A percentile compares a stretch with the other conserved stretches of the same genome.
These are phyloP conservation scores for Onychomys arenicola DNA, from an alignment of 2,797 vertebrate species.

Conservation along the genomic window DNA sequence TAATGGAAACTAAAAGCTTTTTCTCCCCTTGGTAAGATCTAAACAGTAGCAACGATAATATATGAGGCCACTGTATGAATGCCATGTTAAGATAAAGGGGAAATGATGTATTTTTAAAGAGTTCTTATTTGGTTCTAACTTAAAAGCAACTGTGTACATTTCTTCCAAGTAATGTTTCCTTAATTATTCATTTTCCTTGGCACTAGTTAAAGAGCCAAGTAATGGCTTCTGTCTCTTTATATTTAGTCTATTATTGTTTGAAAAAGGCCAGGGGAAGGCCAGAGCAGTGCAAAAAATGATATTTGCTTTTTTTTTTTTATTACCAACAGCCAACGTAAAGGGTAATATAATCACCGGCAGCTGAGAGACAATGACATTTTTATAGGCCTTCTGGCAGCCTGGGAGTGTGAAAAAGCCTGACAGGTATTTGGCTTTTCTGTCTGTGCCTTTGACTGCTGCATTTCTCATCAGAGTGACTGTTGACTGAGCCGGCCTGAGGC, in stretches of 20 bases:
- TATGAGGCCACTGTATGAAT: constrained; percentile 76
- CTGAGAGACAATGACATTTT: constrained; percentile 89
- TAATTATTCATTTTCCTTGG: constrained; percentile 91
- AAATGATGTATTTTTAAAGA: constrained; percentile 86
- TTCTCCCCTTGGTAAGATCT: constrained; percentile 75
- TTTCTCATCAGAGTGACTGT: constrained; percentile 72
- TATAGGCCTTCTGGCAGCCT: constrained; percentile 88
- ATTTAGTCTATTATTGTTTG: constrained; percentile 90
- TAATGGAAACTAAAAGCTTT: constrained; percentile 81
- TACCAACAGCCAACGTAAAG: constrained; percentile 82
- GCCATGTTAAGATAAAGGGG: constrained; percentile 84
- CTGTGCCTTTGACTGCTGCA: constrained; percentile 71
- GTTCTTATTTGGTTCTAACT: constrained; percentile 83
- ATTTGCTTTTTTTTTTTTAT: constrained; percentile 80
- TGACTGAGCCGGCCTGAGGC: not conserved
- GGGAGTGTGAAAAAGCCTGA: constrained; percentile 81
- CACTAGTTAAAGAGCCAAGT: constrained; percentile 84
- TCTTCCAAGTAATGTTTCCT: constrained; percentile 86
- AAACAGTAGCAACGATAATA: constrained; percentile 86
- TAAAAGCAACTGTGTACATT: constrained; percentile 87
- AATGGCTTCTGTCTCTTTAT: constrained; percentile 88
- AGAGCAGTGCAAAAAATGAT: constrained; percentile 80
- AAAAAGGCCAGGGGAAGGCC: constrained; percentile 87
- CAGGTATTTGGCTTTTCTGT: constrained; percentile 84
- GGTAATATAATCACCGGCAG: constrained; percentile 87